These are phyloP conservation scores for Pedionomus torquatus DNA, from an alignment of 2,113 vertebrate species.

Conservation along the genomic window DNA sequence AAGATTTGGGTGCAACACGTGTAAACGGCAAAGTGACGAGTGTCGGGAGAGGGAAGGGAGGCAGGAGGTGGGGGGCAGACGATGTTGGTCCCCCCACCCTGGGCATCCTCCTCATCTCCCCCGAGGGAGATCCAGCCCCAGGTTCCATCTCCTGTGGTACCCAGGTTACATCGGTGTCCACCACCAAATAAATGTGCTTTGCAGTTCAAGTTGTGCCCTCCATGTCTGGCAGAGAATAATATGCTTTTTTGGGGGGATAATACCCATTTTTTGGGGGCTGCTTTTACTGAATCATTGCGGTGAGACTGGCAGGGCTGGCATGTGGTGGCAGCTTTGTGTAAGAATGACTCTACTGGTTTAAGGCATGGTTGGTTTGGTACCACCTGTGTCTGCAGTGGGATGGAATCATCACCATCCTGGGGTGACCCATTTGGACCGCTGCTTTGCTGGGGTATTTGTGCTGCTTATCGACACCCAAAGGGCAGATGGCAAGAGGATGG, in stretches of 20 bases:
- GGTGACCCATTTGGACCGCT: fast-evolving
- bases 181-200: not conserved
- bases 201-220: not conserved
- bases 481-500: not conserved
- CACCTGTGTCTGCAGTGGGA: fast-evolving
- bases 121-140: fast-evolving
- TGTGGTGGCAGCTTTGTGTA: not conserved
- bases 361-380: not conserved
- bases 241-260: not conserved
- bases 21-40: constrained; percentile 58
- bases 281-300: fast-evolving
- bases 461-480: too few relatives aligned
- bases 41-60: not conserved
- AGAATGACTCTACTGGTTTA: not conserved
- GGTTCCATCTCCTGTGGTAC: not conserved
- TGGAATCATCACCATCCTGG: fast-evolving
- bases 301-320: too few relatives aligned
- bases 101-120: not conserved
- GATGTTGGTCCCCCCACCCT: not conserved
- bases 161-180: fast-evolving
- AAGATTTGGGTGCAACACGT: constrained; percentile 61
- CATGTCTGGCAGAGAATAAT: not conserved
- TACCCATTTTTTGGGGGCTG: not conserved
- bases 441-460: not conserved
- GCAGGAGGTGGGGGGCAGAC: not conserved